Evolutionary conservation across 2,797 vertebrate species (phyloP).

Genomic region (Mastacembelus armatus): DNA sequence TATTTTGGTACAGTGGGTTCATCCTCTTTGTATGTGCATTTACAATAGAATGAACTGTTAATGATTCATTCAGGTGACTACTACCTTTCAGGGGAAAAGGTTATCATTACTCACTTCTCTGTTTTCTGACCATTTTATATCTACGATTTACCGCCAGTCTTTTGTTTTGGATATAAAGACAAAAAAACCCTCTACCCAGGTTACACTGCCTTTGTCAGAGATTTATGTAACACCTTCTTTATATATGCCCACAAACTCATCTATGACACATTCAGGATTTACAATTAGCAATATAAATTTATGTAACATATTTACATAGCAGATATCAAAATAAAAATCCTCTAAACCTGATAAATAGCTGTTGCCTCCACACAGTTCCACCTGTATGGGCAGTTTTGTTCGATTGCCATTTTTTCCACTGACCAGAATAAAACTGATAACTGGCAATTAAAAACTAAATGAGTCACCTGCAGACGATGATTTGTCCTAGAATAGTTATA

Average conservation of each 20-base stretch:
- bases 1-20: neutral
- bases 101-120: neutral
- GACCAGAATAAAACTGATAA: constrained; percentile 43
- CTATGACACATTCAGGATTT: constrained; percentile 58
- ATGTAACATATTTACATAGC: constrained; percentile 60
- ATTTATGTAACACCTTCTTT: constrained; percentile 58
- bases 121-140: constrained; percentile 16
- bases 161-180: constrained; percentile 12
- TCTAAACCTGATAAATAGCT: constrained; percentile 29
- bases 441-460: constrained; percentile 46
- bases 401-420: constrained; percentile 16
- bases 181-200: neutral
- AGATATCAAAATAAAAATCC: constrained; percentile 32
- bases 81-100: constrained; percentile 3
- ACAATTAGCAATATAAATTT: constrained; percentile 64
- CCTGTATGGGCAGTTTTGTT: constrained; percentile 19
- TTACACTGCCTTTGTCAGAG: constrained; percentile 39
- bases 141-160: constrained; percentile 1
- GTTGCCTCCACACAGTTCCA: constrained; percentile 39
- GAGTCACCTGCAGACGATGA: constrained; percentile 43
- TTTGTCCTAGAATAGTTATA: no score
- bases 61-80: constrained; percentile 30
- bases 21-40: constrained; percentile 6
- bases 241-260: constrained; percentile 51
- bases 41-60: constrained; percentile 5